A percentile compares a stretch with the other conserved stretches of the same genome.
These are phyloP conservation scores for Dipodomys stephensi DNA, from an alignment of 2,113 vertebrate genomes.

Conservation along the genomic window DNA sequence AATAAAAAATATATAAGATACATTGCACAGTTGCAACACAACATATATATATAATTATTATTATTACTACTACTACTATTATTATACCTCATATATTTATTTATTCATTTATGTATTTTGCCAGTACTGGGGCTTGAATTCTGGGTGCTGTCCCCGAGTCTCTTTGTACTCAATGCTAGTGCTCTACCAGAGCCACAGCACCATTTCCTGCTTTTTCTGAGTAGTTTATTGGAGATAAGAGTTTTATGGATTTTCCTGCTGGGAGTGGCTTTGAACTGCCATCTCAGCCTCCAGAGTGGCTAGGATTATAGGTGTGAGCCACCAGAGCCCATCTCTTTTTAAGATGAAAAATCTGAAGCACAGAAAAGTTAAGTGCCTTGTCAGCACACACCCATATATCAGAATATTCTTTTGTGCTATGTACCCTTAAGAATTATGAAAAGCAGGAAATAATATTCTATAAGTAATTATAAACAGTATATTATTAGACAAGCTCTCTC, in stretches of 20 bases:
- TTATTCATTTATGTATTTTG: too few relatives aligned
- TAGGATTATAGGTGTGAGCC: too few relatives aligned
- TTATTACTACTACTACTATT: neutral
- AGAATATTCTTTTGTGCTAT: constrained; percentile 24
- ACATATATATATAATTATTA: neutral
- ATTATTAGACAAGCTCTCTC: constrained; percentile 1
- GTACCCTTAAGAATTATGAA: constrained; percentile 39
- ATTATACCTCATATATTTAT: neutral
- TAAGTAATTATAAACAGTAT: constrained; percentile 36
- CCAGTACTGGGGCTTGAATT: too few relatives aligned
- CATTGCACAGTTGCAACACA: neutral
- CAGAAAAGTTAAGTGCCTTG: constrained; percentile 37
- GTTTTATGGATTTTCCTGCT: too few relatives aligned
- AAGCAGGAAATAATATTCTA: constrained; percentile 48
- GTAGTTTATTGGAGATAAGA: too few relatives aligned
- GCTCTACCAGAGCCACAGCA: too few relatives aligned
- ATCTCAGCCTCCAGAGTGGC: too few relatives aligned
- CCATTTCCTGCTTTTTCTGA: too few relatives aligned
- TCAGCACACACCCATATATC: neutral
- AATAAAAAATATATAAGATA: constrained; percentile 23
- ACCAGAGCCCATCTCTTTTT: neutral
- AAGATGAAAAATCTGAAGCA: constrained; percentile 23
- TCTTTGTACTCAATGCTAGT: too few relatives aligned
- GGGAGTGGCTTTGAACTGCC: too few relatives aligned
- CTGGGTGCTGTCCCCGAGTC: too few relatives aligned